Evolutionary conservation across 37 sponge, comb jelly and placozoan species (phyloP), one percentile per base, ranked within the genome.

Genomic region (Mnemiopsis leidyi): DNA sequence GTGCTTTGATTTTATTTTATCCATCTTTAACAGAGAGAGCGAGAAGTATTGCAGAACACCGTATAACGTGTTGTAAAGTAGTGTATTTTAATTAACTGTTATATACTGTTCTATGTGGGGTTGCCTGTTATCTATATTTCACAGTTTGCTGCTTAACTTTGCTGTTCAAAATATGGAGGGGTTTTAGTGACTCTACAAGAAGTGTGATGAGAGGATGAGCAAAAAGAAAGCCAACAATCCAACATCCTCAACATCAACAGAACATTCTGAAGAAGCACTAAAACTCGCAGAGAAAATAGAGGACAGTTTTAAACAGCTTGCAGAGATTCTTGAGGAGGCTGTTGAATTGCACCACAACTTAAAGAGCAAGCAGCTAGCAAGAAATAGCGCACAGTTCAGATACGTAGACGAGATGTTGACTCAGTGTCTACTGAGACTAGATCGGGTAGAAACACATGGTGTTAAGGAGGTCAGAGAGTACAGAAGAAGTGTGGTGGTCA

Each of bases 361-460:
- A 5, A 5, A 18, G 20, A 71, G 75, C 7, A 5, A 71, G 21
- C 7, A 18, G 30, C 21, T 71, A 5, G 75, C 5, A 13, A 48
- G 61, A 13, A 48, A 48, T 28, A 23, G 21, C n/a, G 3, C 7
- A 23, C 21, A 71, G 3, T 71, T 71, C 75, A 71, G 20, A 28
- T 71, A 71, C 5, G 75, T 71, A 28, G 75, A 71, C 30, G 75
- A 71, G 75, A n/a, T 29, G 30, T 28, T 71, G n/a, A 71, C 75
- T 23, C 75, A 71, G 75, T 71, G 30, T 28, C 25, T 71, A 7
- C n/a, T 71, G 20, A 28, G 20, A 71, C 75, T 71, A 7, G 75
- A 71, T 71, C 3, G 3, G 5, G 75, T 71, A 5, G 75, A 71
- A 18, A 29, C 75, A 71, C 75, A 71, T 71, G 75, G 75, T 23